Conservation (phyloP, 2,113 vertebrate genomes). For the Phalacrocorax aristotelis region DNA sequence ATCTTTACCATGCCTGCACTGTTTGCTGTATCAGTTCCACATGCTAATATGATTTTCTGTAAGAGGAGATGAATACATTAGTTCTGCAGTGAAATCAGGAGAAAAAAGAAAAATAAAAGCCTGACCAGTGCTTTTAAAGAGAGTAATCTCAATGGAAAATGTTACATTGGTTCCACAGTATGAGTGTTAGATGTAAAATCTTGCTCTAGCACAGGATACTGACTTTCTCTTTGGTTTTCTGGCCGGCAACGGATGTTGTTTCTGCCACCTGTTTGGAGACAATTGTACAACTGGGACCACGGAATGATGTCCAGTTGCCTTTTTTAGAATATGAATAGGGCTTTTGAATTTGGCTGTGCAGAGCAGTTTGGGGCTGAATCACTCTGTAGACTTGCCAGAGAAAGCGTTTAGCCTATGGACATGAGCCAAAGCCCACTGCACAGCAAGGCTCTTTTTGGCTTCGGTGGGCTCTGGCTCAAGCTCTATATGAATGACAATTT, state of each 20-base stretch:
- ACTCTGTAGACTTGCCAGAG: slow-evolving; percentile 46
- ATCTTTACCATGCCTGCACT: not conserved
- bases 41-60: slow-evolving; percentile 9
- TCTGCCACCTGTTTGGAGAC: slow-evolving; percentile 55
- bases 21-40: not conserved
- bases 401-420: slow-evolving; percentile 23
- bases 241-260: not conserved
- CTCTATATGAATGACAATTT: not conserved
- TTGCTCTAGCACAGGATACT: not conserved
- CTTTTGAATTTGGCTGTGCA: slow-evolving; percentile 51
- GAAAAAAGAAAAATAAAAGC: not conserved
- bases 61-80: not conserved
- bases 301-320: slow-evolving; percentile 48
- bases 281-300: slow-evolving; percentile 47
- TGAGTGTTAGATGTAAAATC: not conserved
- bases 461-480: not conserved
- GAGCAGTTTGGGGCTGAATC: slow-evolving; percentile 42
- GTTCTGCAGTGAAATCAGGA: not conserved
- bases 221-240: slow-evolving; percentile 20
- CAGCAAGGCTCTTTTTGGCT: slow-evolving; percentile 7
- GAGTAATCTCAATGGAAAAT: not conserved
- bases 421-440: slow-evolving; percentile 37
- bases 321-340: slow-evolving; percentile 59
- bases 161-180: not conserved
- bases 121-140: not conserved